Evolutionary conservation across 2,888 invertebrate genomes (phyloP), one percentile per base, ranked within the genome.

Genomic region (Melanotus villosus): DNA sequence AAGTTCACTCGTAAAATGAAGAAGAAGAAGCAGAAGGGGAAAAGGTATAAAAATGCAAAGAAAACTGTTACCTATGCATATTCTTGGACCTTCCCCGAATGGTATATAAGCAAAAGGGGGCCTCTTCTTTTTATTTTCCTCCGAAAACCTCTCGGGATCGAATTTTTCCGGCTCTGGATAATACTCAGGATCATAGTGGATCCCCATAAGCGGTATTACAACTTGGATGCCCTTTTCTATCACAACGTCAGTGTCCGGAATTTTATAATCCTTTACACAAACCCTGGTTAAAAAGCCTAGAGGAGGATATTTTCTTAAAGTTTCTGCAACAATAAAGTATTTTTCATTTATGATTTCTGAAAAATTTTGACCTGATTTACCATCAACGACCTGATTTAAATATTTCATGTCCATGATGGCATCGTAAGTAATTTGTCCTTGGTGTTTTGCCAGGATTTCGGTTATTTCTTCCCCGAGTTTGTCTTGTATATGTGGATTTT

Each of bases 321-420:
- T 67, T 65, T 73, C 71, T 73, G 16, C 18, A 57, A 65, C 9
- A 26, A 10, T n/a, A 41, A 32, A 26, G 1, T 73, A 23, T 10
- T n/a, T n/a, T n/a, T n/a, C n/a, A n/a, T n/a, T n/a, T n/a, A n/a
- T n/a, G n/a, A n/a, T n/a, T n/a, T n/a, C 10, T 6, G 3, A 1
- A 12, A 19, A 41, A 18, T 6, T 4, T 18, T 67, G 56, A 58
- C 12, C 4, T n/a, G n/a, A n/a, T n/a, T n/a, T 87, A 79, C 78
- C 77, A 10, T 76, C 62, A 9, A 88, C 77, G 3, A 87, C 85
- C 76, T 85, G 83, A 47, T 86, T 85, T 64, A 88, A 73, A 74
- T 87, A 88, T 0, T 80, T 79, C 84, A 89, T 83, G 23, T 87
- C 85, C 70, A 79, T 78, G 60, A 87, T 73, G 1, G 85, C 81